Base-by-base conservation (phyloP, 2,113 vertebrate species). In the Xenus cinereus region DNA sequence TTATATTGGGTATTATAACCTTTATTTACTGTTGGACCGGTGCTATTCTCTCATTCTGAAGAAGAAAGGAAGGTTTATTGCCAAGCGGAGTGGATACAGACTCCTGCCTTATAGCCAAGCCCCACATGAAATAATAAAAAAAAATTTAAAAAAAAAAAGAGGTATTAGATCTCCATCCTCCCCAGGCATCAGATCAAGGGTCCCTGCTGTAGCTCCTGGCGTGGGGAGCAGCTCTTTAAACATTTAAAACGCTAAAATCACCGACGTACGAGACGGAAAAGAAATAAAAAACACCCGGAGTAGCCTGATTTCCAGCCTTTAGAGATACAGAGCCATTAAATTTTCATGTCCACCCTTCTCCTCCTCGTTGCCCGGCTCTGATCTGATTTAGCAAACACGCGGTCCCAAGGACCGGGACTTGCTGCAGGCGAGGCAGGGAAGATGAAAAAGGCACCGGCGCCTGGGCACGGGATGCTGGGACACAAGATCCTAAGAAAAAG, bases 1-100 rank as follows among this genome's bases (percentile, higher is more conserved):
- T 93, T 93, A 79, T 75, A 62, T 72, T 95, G 95, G 93, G 86
- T 66, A 83, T 86, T 79, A 57, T 79, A 95, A 89, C 88, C 89
- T 94, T 94, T 92, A 86, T 96, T 96, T 91, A 96, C 85, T 63
- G 63, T 62, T 83, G 67, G 87, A 75, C 72, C 5, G 1, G 50
- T 0, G 12, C 81, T 86, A 54, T 74, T 89, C 93, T 69, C 67
- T 79, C 76, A 28, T 74, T 86, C 80, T 56, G 41, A 83, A 86
- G 72, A 76, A 79, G 91, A 91, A 87, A 86, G 48, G 81, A 53
- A 76, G 63, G 81, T 85, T 91, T 86, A 63, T 57, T 89, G 69
- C 85, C 82, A 89, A 87, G 82, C 54, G 60, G 68, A 51, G 26
- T 19, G 28, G 41, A 59, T 83, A 43, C 2, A 18, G 63, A 28